A percentile compares a stretch with the other conserved stretches of the same genome.
Evolutionary conservation across 1,140 invertebrate species (phyloP).

Genomic region (Periplaneta americana): DNA sequence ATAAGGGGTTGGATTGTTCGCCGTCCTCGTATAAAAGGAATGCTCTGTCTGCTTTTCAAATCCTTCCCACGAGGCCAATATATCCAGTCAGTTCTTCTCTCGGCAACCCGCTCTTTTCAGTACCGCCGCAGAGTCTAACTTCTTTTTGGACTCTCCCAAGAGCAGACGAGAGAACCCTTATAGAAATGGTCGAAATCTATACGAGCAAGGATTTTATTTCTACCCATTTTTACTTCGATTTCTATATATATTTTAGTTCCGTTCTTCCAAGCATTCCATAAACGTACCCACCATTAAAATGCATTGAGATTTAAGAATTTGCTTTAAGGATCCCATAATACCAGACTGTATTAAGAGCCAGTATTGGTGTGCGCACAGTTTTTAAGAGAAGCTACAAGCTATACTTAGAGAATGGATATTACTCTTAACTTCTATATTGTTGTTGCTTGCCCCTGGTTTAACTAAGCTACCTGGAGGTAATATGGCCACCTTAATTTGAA

Average conservation of each 20-base stretch:
- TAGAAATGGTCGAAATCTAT: neutral
- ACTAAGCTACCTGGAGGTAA: too few relatives aligned
- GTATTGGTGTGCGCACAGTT: too few relatives aligned
- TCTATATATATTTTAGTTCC: neutral
- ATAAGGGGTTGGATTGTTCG: neutral
- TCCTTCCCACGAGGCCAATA: neutral
- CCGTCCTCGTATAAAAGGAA: neutral
- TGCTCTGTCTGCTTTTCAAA: neutral
- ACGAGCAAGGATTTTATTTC: neutral
- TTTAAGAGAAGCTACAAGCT: too few relatives aligned
- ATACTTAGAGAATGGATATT: too few relatives aligned
- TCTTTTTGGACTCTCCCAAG: neutral
- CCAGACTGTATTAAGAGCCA: too few relatives aligned
- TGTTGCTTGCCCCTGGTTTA: too few relatives aligned
- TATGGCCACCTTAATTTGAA: too few relatives aligned
- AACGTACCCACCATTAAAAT: neutral
- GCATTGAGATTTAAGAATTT: too few relatives aligned
- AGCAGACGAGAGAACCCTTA: neutral
- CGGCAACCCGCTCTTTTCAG: too few relatives aligned
- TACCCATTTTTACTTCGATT: neutral
- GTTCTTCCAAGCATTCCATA: neutral
- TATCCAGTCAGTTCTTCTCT: neutral
- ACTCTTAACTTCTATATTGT: too few relatives aligned
- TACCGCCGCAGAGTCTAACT: neutral
- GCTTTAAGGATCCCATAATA: too few relatives aligned